These are phyloP conservation scores for Bedellia somnulentella DNA, from an alignment of 2,888 invertebrate genomes.

Conservation along the genomic window DNA sequence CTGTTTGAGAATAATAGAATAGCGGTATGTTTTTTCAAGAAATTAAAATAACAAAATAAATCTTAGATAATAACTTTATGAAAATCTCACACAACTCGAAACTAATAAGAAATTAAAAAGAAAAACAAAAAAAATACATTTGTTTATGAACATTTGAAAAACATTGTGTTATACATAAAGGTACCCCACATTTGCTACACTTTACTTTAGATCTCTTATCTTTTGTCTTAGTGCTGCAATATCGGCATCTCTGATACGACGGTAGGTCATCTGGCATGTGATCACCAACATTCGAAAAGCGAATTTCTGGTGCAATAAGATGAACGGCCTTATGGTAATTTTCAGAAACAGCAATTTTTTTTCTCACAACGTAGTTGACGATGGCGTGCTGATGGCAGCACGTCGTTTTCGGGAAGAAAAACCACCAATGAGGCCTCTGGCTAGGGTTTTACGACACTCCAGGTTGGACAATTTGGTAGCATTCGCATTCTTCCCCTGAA, in stretches of 20 bases:
- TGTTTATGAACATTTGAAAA: slow-evolving; percentile 7
- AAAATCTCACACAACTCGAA: no score
- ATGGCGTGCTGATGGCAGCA: slow-evolving; percentile 8
- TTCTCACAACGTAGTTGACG: slow-evolving; percentile 7
- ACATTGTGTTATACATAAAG: slow-evolving; percentile 10
- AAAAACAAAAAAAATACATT: not conserved
- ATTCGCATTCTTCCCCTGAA: slow-evolving; percentile 10
- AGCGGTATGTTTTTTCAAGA: not conserved
- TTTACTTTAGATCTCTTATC: slow-evolving; percentile 9
- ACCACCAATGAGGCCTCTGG: slow-evolving; percentile 11
- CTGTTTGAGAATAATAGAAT: not conserved
- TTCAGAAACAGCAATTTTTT: slow-evolving; percentile 8
- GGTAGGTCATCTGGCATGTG: slow-evolving; percentile 9
- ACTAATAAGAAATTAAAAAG: not conserved
- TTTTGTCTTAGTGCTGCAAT: slow-evolving; percentile 10
- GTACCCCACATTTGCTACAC: slow-evolving; percentile 9
- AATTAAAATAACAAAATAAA: not conserved
- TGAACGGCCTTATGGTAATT: slow-evolving; percentile 10
- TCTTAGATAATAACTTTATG: not conserved
- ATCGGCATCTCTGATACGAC: slow-evolving; percentile 2
- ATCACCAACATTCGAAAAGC: slow-evolving; percentile 12
- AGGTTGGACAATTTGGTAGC: slow-evolving; percentile 11
- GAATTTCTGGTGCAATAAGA: slow-evolving; percentile 11
- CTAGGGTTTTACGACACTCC: slow-evolving; percentile 13
- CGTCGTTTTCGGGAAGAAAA: slow-evolving; percentile 9